phyloP scores from a whole-genome alignment of 2,113 vertebrate species.

The Tachuris rubrigastra region DNA sequence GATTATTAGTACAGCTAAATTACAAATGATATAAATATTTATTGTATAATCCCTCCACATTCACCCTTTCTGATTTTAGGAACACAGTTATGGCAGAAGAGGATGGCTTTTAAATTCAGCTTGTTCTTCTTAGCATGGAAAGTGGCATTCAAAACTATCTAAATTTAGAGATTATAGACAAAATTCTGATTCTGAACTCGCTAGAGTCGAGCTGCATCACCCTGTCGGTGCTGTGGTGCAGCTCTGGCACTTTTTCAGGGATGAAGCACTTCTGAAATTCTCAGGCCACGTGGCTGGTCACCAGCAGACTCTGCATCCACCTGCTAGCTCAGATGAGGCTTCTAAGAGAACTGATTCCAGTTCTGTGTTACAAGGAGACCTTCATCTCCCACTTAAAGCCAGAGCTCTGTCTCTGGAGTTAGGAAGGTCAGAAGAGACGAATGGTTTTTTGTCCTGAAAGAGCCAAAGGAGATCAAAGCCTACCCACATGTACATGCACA shows the following conservation, averaged over 20 bases:
- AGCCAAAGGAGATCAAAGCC: neutral
- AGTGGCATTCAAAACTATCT: neutral
- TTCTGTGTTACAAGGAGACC: neutral
- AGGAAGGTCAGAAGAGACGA: neutral
- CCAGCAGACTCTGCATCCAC: neutral
- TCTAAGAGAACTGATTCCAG: neutral
- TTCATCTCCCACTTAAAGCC: neutral
- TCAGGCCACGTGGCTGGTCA: accelerated
- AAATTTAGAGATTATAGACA: neutral
- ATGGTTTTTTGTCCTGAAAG: neutral
- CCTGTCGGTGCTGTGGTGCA: neutral
- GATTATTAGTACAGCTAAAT: slow-evolving; percentile 16
- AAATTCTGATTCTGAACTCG: neutral
- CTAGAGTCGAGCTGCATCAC: neutral
- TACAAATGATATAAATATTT: slow-evolving; percentile 9
- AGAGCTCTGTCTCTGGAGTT: neutral
- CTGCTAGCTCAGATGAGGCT: neutral
- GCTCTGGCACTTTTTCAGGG: slow-evolving; percentile 35
- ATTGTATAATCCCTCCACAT: neutral
- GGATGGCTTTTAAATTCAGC: slow-evolving; percentile 3
- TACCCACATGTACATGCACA: neutral
- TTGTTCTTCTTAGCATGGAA: neutral
- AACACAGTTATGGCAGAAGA: neutral
- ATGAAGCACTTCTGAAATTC: neutral
- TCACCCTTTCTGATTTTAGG: neutral